These are phyloP conservation scores for Listronotus bonariensis DNA, from an alignment of 1,140 invertebrate species.

Conservation along the genomic window DNA sequence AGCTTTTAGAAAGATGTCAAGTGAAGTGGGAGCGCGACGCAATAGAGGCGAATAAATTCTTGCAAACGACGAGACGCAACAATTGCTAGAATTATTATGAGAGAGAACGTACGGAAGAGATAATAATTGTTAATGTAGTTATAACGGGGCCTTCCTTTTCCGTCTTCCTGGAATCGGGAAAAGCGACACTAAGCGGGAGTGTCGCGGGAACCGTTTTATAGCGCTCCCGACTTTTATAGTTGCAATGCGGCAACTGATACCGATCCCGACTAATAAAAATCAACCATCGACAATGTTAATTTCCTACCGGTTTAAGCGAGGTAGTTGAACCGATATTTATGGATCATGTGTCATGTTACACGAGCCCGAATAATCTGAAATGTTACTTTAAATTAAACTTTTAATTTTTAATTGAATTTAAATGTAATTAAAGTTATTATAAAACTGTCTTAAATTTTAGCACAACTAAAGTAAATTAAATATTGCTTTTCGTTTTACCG, in stretches of 20 bases:
- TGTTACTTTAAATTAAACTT: background rate
- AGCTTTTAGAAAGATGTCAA: constrained; percentile 6
- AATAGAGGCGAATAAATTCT: constrained; percentile 25
- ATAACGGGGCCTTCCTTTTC: constrained; percentile 27
- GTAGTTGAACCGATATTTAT: constrained; percentile 10
- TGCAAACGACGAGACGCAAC: constrained; percentile 19
- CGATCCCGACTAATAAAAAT: constrained; percentile 34
- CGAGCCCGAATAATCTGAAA: background rate
- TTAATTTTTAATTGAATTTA: too few relatives aligned
- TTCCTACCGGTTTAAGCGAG: constrained; percentile 20
- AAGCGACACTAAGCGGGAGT: constrained; percentile 26
- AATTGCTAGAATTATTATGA: constrained; percentile 32
- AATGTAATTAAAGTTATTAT: too few relatives aligned
- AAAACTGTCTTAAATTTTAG: too few relatives aligned
- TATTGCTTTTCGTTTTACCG: too few relatives aligned
- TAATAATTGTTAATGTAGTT: constrained; percentile 37
- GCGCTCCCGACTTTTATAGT: constrained; percentile 27
- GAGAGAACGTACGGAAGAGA: constrained; percentile 29
- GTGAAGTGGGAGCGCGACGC: constrained; percentile 11
- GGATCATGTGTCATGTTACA: constrained; percentile 7
- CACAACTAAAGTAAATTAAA: too few relatives aligned
- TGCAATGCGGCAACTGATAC: constrained; percentile 28
- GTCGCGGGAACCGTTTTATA: constrained; percentile 27
- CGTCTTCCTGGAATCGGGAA: constrained; percentile 20
- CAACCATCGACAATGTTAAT: constrained; percentile 23